Evolutionary conservation across 2,888 invertebrate species (phyloP), one percentile per base, ranked within the genome.

Genomic region (Entomobrya proxima): DNA sequence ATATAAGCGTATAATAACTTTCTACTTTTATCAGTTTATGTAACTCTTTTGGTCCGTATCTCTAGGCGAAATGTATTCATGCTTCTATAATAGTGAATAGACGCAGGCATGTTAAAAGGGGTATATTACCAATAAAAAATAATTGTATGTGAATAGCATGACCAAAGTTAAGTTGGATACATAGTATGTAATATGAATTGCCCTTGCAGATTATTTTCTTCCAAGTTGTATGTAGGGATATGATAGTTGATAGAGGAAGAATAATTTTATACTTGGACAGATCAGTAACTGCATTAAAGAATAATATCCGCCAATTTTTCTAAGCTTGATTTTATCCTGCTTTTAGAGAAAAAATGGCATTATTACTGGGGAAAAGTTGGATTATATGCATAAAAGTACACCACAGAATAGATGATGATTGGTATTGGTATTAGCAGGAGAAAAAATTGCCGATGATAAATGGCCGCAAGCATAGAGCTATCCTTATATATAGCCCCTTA

Each of bases 211-310:
- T 52, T 9, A n/a, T 75, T 32, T 52, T 52, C 27, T 27, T 47
- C 9, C 24, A 21, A 44, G 24, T 13, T 58, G 15, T 58, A 30
- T 30, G 11, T 58, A 50, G 18, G 21, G 6, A 47, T 55, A 55
- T 55, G 27, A 15, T 27, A 27, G 32, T 58, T 30, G 13, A 7
- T 52, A 11, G 15, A 67, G 27, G 27, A 32, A 58, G 52, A 80
- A 80, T 72, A 32, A 58, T 72, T 80, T 80, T 37, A 79, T 79
- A 52, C 79, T 81, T 75, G 74, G 75, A 74, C 44, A 81, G 80
- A 81, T 81, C 72, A 81, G 80, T 81, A 81, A 81, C 72, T 72
- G 58, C 80, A 81, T 81, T 81, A 81, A 72, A 74, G 58, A 15
- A 58, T 72, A 81, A 80, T 55, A 72, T 80, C 80, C 78, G 78